These are phyloP conservation scores for Dinomys branickii DNA, from an alignment of 2,113 vertebrate species.

Conservation along the genomic window DNA sequence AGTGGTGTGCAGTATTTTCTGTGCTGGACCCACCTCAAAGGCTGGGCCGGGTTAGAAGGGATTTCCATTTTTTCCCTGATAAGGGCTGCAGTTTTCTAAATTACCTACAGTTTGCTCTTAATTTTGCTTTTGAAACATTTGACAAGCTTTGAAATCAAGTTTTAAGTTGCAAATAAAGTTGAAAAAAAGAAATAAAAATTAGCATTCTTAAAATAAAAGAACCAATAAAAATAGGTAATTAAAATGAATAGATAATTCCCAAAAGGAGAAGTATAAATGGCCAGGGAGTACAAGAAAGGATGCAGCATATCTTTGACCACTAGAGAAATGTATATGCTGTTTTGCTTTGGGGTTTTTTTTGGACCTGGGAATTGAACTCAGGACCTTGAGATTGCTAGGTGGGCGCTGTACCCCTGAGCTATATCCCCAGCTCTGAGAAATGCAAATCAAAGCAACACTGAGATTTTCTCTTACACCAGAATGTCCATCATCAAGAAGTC, in stretches of 20 bases:
- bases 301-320: no score
- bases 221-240: not conserved
- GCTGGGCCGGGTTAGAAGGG: not conserved
- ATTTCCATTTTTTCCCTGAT: not conserved
- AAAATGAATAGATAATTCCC: not conserved
- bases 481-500: not conserved
- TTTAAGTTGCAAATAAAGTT: constrained; percentile 84
- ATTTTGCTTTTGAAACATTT: constrained; percentile 79
- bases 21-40: not conserved
- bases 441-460: not conserved
- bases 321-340: no score
- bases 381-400: no score
- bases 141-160: constrained; percentile 81
- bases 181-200: no score
- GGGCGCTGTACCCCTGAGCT: no score
- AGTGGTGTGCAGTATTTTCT: not conserved
- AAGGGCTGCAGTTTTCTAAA: constrained; percentile 18
- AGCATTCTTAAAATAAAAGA: not conserved
- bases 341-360: no score
- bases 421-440: no score
- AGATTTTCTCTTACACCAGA: not conserved
- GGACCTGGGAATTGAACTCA: no score
- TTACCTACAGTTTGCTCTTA: constrained; percentile 52
- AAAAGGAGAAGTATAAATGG: not conserved
- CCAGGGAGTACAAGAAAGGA: not conserved